A percentile compares a stretch with the other conserved stretches of the same genome.
These are phyloP conservation scores for Phenganax marumi DNA, from an alignment of 92 coral and sea anemone species.

Conservation along the genomic window DNA sequence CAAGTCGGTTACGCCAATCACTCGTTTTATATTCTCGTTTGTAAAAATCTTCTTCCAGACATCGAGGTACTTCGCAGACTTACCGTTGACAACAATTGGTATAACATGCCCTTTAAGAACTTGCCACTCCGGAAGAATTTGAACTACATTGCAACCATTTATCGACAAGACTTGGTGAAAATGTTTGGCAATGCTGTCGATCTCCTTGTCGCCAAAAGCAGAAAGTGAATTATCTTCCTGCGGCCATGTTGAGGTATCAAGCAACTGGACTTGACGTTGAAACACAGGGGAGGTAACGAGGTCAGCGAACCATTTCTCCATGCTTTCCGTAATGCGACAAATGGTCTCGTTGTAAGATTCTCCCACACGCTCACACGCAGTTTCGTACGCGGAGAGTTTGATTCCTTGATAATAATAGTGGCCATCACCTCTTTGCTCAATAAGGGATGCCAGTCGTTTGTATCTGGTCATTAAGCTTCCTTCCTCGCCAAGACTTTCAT, in stretches of 20 bases:
- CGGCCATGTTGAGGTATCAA: conserved; percentile 14
- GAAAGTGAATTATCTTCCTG: neutral
- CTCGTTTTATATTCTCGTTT: neutral
- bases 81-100: conserved; percentile 4
- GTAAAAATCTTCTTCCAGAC: conserved; percentile 14
- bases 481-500: conserved; percentile 7
- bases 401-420: conserved; percentile 7
- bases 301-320: conserved; percentile 33
- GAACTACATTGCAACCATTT: conserved; percentile 36
- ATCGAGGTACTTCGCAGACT: conserved; percentile 5
- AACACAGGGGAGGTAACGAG: conserved; percentile 24
- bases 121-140: conserved; percentile 37
- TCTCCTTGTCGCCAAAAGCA: conserved; percentile 11
- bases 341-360: conserved; percentile 10
- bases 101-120: conserved; percentile 36
- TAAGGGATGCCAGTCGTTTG: neutral
- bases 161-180: conserved; percentile 8
- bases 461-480: conserved; percentile 13
- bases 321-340: conserved; percentile 15
- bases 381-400: neutral
- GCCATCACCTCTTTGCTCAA: conserved; percentile 23
- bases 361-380: neutral
- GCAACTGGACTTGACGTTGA: conserved; percentile 20
- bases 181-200: conserved; percentile 13
- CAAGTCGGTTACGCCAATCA: conserved; percentile 25